A percentile compares a stretch with the other conserved stretches of the same genome.
These are phyloP conservation scores for Trachops cirrhosus DNA, from an alignment of 2,797 vertebrate species.

Conservation along the genomic window DNA sequence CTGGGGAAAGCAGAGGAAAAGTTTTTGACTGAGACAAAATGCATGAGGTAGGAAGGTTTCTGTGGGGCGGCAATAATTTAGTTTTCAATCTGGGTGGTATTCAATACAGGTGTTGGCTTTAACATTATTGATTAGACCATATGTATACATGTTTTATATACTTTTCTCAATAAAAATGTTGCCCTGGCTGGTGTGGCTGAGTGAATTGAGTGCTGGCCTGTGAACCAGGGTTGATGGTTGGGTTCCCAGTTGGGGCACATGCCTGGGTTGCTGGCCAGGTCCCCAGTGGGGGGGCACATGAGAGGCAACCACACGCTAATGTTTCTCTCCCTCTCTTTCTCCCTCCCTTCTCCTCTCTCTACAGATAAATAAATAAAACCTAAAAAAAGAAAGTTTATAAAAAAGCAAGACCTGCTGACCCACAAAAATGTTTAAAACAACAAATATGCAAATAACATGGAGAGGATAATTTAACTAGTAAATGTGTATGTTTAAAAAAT, in stretches of 20 bases:
- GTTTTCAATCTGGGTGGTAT: not conserved
- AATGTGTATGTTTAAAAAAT: not conserved
- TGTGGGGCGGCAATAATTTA: not conserved
- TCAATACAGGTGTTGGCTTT: not conserved
- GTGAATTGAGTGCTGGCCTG: too few relatives aligned
- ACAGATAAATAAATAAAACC: too few relatives aligned
- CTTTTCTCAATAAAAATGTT: not conserved
- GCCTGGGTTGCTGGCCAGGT: too few relatives aligned
- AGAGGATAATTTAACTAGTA: not conserved
- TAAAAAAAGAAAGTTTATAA: too few relatives aligned
- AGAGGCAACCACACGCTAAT: too few relatives aligned
- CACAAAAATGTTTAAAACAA: slow-evolving; percentile 24
- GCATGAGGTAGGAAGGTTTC: not conserved
- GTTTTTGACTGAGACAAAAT: not conserved
- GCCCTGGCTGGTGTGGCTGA: too few relatives aligned
- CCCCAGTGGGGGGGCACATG: too few relatives aligned
- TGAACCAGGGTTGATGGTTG: too few relatives aligned
- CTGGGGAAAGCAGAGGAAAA: not conserved
- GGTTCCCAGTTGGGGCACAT: too few relatives aligned
- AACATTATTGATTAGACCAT: not conserved
- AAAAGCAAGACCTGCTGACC: not conserved
- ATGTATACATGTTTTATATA: not conserved
- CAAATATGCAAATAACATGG: not conserved
- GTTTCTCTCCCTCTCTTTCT: too few relatives aligned
- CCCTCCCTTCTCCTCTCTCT: too few relatives aligned